phyloP scores from a whole-genome alignment of 2,888 invertebrate genomes.

The Cryptus armator region DNA sequence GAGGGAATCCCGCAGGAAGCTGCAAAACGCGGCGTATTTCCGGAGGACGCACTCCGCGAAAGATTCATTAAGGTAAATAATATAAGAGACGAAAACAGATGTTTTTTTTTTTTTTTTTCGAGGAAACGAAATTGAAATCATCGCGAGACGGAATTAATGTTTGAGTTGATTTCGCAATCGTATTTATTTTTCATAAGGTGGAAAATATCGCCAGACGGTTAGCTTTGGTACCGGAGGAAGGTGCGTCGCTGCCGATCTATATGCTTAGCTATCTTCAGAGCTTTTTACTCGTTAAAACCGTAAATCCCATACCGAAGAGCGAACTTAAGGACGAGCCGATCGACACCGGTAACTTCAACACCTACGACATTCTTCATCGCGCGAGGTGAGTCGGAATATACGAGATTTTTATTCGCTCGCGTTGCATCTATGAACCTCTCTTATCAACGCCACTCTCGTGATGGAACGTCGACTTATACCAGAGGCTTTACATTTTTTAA shows the following conservation, averaged over 20 bases:
- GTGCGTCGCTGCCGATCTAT: conserved; percentile 94
- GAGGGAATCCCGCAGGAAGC: conserved; percentile 92
- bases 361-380: conserved; percentile 95
- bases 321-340: conserved; percentile 91
- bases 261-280: conserved; percentile 96
- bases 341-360: conserved; percentile 91
- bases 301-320: conserved; percentile 89
- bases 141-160: neutral
- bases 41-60: conserved; percentile 94
- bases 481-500: conserved; percentile 49
- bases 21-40: conserved; percentile 93
- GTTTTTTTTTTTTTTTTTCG: neutral
- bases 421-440: neutral
- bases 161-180: neutral
- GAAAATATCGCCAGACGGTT: conserved; percentile 93
- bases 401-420: neutral
- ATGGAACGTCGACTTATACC: conserved; percentile 16
- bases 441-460: neutral
- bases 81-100: neutral
- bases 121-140: neutral
- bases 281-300: conserved; percentile 90
- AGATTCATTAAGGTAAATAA: conserved; percentile 90
- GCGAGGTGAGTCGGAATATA: conserved; percentile 89
- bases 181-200: conserved; percentile 85
- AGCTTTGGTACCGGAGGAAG: conserved; percentile 94